These are phyloP conservation scores for Calliphora vomitoria DNA, from an alignment of 2,888 invertebrate species.

Conservation along the genomic window DNA sequence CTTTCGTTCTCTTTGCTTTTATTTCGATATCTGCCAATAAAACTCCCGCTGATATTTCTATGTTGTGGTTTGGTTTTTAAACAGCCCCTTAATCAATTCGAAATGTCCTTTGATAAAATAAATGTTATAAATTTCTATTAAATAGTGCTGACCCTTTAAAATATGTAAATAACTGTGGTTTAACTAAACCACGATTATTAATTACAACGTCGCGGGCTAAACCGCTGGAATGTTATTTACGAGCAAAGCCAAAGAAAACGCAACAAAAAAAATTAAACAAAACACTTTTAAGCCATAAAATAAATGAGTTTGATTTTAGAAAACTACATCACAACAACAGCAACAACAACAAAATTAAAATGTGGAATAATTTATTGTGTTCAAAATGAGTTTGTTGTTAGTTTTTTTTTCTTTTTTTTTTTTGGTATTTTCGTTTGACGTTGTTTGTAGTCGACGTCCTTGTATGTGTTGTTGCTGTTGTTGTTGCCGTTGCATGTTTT, in stretches of 20 bases:
- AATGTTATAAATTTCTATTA: constrained; percentile 1
- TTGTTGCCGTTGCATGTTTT: constrained; percentile 48
- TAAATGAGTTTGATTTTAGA: constrained; percentile 68
- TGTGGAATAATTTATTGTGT: constrained; percentile 53
- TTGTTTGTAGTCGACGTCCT: constrained; percentile 8
- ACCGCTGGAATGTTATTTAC: constrained; percentile 31
- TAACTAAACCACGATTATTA: constrained; percentile 51
- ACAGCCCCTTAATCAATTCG: too few relatives aligned
- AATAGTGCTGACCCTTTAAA: constrained; percentile 5
- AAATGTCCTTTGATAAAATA: neutral
- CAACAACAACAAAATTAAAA: neutral
- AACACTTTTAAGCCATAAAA: constrained; percentile 38
- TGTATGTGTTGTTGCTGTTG: constrained; percentile 33
- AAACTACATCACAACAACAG: constrained; percentile 40
- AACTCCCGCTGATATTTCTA: too few relatives aligned
- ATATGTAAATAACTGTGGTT: constrained; percentile 35
- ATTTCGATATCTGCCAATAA: too few relatives aligned
- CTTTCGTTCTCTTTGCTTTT: too few relatives aligned
- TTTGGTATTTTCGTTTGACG: neutral
- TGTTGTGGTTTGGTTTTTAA: too few relatives aligned
- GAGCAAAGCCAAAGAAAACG: constrained; percentile 16
- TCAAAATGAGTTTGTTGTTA: constrained; percentile 41
- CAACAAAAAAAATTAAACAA: neutral
- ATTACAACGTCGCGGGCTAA: constrained; percentile 25
- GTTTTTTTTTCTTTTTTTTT: neutral